phyloP scores from a whole-genome alignment of 2,113 vertebrate species.

The Lamprologus ornatipinnis region DNA sequence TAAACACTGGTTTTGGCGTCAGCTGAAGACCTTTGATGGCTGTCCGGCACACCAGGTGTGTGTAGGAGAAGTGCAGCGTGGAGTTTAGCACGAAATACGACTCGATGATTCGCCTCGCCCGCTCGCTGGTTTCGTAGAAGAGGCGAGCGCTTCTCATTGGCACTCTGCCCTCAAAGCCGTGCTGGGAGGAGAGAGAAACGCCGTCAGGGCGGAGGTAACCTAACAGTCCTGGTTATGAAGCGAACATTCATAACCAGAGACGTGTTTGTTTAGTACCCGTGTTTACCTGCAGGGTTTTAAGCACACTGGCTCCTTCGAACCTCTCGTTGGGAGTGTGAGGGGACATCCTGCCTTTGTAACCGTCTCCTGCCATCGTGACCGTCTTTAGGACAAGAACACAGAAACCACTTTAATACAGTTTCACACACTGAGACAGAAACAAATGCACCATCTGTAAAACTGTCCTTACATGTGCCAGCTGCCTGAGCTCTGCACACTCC shows the following conservation, averaged over 20 bases:
- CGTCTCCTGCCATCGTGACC: slow-evolving; percentile 86
- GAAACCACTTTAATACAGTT: not conserved
- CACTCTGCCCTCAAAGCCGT: slow-evolving; percentile 85
- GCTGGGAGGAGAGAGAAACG: not conserved
- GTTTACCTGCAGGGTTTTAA: slow-evolving; percentile 88
- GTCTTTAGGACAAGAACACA: slow-evolving; percentile 53
- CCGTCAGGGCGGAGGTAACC: accelerated
- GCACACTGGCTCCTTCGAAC: slow-evolving; percentile 93
- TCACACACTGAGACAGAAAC: not conserved
- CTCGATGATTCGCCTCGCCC: slow-evolving; percentile 81
- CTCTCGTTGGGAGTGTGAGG: slow-evolving; percentile 95
- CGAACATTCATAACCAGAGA: not conserved
- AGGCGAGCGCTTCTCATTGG: slow-evolving; percentile 85
- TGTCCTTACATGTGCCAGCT: slow-evolving; percentile 82
- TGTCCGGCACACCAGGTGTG: slow-evolving; percentile 92
- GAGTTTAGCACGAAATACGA: slow-evolving; percentile 95
- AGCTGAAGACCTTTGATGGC: slow-evolving; percentile 79
- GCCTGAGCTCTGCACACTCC: slow-evolving; percentile 82
- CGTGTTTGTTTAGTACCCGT: not conserved
- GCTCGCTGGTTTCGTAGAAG: slow-evolving; percentile 92
- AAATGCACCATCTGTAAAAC: not conserved
- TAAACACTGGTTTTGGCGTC: not conserved
- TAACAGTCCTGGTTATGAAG: not conserved
- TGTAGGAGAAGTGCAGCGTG: slow-evolving; percentile 95
- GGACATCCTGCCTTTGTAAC: slow-evolving; percentile 90